Evolutionary conservation across 1,140 invertebrate species (phyloP), one percentile per base, ranked within the genome.

Genomic region (Sycophila sp.): DNA sequence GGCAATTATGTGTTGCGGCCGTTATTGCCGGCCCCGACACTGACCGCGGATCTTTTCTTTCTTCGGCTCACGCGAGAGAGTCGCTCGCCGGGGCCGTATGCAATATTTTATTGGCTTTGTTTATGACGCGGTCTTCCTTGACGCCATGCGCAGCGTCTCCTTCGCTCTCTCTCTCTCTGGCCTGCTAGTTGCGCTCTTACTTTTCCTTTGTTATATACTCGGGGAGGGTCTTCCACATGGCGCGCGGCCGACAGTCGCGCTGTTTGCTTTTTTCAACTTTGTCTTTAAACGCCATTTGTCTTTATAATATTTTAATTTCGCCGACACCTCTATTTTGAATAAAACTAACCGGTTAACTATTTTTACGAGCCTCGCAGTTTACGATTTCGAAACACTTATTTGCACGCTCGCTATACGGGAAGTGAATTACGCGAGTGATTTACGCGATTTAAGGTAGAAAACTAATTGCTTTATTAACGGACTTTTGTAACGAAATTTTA

Each of bases 101-200:
- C 83, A 83, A 83, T 85, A 83, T 84, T 84, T 84, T 84, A 84
- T 84, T 84, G 78, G 81, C 78, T 83, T 81, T 83, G 82, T 85
- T 84, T 84, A 85, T 75, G 83, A 81, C 75, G 81, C 69, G 76
- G 76, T 78, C 76, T 75, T 77, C 66, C 76, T 80, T 83, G 75
- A 78, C 76, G 79, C 73, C 65, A 66, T n/a, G 65, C 55, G 71
- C 72, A 69, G 68, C 65, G 72, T 70, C 72, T 68, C 34, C 36
- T 66, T 38, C 38, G 26, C 17, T 55, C 55, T 69, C 30, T 62
- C 24, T 40, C 34, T 62, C 34, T 58, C 19, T 40, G 24, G 6
- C 7, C 26, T 45, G 17, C 5, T n/a, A 24, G 40, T 30, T 17
- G 22, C 40, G 8, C 40, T 58, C 51, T 56, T 66, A 34, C 64